Percentiles rank a stretch among this genome's conserved stretches.
Evolutionary conservation across 2,888 invertebrate genomes (phyloP).

Genomic region (Agrochola macilenta): DNA sequence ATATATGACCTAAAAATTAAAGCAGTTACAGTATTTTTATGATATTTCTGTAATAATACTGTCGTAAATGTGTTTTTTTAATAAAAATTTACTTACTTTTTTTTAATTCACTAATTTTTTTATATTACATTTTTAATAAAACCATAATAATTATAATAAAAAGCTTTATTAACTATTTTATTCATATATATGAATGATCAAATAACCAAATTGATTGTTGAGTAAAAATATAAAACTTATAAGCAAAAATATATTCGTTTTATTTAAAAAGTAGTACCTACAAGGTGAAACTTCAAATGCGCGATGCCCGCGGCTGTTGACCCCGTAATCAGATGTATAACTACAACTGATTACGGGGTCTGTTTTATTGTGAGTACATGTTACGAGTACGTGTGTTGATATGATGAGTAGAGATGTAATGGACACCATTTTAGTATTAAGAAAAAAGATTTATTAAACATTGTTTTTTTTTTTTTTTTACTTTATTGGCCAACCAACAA

Average conservation of each 20-base stretch:
- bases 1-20: not conserved
- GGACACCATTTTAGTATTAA: too few species aligned
- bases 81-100: not conserved
- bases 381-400: not conserved
- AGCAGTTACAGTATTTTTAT: not conserved
- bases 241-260: not conserved
- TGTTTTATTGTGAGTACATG: not conserved
- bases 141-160: not conserved
- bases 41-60: not conserved
- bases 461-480: too few species aligned
- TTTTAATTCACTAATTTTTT: too few species aligned
- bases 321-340: not conserved
- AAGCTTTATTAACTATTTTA: not conserved
- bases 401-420: not conserved
- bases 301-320: not conserved
- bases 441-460: too few species aligned
- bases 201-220: not conserved
- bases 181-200: not conserved
- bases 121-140: not conserved
- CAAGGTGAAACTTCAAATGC: not conserved
- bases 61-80: not conserved
- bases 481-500: too few species aligned
- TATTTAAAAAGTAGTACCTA: constrained; percentile 4
- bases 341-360: not conserved
- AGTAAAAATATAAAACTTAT: not conserved